Evolutionary conservation across 2,113 vertebrate species (phyloP), one percentile per base, ranked within the genome.

Genomic region (Phaetusa simplex): DNA sequence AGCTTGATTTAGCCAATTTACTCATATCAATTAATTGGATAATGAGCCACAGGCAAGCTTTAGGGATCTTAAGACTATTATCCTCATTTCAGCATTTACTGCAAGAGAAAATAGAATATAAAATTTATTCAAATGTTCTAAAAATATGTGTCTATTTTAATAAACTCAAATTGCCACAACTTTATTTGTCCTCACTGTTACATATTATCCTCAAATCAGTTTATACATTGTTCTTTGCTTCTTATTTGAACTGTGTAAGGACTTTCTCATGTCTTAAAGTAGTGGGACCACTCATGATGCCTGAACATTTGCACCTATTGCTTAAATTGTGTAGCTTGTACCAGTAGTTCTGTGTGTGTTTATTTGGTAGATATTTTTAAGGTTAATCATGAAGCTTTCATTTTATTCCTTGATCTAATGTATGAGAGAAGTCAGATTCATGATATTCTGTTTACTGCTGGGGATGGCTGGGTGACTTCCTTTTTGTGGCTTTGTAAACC

Each of bases 11-110:
- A 82, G 38, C 24, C 58, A 86, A 97, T 97, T 93, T 97, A 94
- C 85, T 97, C 36, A 55, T 94, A 95, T 90, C 58, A 96, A 76
- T 96, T 98, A 97, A 97, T 96, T 97, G 81, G 67, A 86, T 97
- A 96, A 97, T 61, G 73, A 97, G 86, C 64, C 93, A 93, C 69
- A 82, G 94, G 65, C 77, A 93, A 50, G 66, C 47, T 92, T 95
- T 87, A 11, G 13, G 45, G 95, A 89, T 91, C 82, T 55, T 56
- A 87, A 91, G 96, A 88, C 52, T 86, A 36, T 96, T 95, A 90
- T 65, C 65, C 76, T 97, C 24, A 93, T 96, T 97, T 97, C 77
- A 43, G 94, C 40, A 67, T 88, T 97, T 94, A 90, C 72, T 94
- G 38, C 24, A 52, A 64, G 64, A 69, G n/a, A 96, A 97, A 97